Conservation (phyloP, 2,113 vertebrate species). For the Notarius quadriscutis region DNA sequence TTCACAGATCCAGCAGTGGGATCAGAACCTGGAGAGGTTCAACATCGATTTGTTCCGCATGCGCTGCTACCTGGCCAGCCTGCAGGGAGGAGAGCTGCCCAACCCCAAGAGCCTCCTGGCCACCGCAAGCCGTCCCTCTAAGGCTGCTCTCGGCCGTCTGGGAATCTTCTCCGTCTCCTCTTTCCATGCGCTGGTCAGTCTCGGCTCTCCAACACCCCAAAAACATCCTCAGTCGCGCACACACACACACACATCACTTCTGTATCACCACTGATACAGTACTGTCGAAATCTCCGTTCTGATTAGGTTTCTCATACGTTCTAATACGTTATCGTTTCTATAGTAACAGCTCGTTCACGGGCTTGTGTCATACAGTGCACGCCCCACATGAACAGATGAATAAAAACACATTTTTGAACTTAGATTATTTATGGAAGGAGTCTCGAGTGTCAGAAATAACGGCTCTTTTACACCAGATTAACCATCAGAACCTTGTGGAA, state of each 20-base stretch:
- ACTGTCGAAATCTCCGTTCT: too few species aligned
- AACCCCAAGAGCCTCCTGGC: conserved; percentile 95
- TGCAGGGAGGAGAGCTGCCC: conserved; percentile 93
- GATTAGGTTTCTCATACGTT: too few species aligned
- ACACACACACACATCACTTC: neutral
- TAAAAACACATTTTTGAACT: neutral
- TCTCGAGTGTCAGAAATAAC: neutral
- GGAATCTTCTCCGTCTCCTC: conserved; percentile 95
- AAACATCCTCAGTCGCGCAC: neutral
- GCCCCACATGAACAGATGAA: neutral
- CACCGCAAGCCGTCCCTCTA: conserved; percentile 89
- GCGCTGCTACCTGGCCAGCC: conserved; percentile 93
- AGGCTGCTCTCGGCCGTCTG: conserved; percentile 85
- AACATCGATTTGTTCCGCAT: conserved; percentile 94
- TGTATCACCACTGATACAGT: too few species aligned
- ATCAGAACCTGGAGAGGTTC: conserved; percentile 95
- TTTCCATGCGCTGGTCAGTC: conserved; percentile 92
- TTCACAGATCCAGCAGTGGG: conserved; percentile 94
- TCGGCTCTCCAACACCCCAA: neutral
- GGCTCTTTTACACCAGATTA: neutral
- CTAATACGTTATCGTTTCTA: neutral
- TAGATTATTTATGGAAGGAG: neutral
- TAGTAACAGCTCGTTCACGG: neutral
- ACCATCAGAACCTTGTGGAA: neutral
- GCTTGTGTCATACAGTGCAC: neutral